A percentile compares a stretch with the other conserved stretches of the same genome.
phyloP scores from a whole-genome alignment of 2,113 vertebrate species.

The Leptodactylus fuscus region DNA sequence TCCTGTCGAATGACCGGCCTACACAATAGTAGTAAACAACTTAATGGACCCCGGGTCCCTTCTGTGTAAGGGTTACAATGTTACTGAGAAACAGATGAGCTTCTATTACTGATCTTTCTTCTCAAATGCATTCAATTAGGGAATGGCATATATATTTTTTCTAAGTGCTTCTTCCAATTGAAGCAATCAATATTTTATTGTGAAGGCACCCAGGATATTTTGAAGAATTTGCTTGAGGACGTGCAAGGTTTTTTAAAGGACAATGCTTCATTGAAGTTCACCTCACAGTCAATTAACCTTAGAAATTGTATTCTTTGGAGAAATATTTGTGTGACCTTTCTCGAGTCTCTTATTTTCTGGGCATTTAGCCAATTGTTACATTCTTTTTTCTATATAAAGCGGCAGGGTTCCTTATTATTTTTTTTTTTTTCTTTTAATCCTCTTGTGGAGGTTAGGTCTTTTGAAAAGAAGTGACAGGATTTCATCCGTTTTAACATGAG shows the following conservation, averaged over 20 bases:
- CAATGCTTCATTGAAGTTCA: conserved; percentile 62
- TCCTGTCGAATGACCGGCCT: not conserved
- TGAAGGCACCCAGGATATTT: conserved; percentile 43
- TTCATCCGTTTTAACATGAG: conserved; percentile 39
- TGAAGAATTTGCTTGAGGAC: conserved; percentile 58
- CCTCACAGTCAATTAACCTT: conserved; percentile 71
- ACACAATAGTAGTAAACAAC: not conserved
- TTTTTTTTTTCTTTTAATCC: not conserved
- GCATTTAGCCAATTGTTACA: conserved; percentile 71
- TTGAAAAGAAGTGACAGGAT: conserved; percentile 35
- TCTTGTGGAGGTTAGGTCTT: not conserved
- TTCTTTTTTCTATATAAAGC: conserved; percentile 61
- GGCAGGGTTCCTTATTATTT: conserved; percentile 32
- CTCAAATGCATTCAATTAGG: conserved; percentile 50
- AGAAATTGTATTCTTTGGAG: conserved; percentile 62
- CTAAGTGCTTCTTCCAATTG: conserved; percentile 51
- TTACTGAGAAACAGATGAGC: conserved; percentile 36
- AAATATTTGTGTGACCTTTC: conserved; percentile 63
- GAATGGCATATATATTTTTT: conserved; percentile 43
- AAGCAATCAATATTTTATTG: conserved; percentile 60
- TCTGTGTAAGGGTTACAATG: conserved; percentile 8
- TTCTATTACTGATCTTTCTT: conserved; percentile 35
- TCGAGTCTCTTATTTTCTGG: conserved; percentile 70
- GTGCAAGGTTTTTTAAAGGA: conserved; percentile 59
- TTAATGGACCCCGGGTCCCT: conserved; percentile 11